Base-by-base conservation (phyloP, 2,113 vertebrate genomes). In the Scolopax mira region DNA sequence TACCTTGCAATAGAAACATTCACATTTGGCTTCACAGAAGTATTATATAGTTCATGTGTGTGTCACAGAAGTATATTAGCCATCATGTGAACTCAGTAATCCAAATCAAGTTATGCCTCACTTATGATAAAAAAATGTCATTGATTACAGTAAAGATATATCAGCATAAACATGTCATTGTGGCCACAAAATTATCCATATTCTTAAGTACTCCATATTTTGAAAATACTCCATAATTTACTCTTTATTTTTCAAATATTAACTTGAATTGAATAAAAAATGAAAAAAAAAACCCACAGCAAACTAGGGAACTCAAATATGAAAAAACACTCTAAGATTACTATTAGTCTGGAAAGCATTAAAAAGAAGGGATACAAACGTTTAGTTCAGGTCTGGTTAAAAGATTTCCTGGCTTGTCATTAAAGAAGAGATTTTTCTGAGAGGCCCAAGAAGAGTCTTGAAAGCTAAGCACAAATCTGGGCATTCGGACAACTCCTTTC, bases 351-450 rank as follows among this genome's bases (percentile, higher is more conserved):
- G 65, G 51, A 86, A 91, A 35, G 52, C 54, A 93, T 60, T 89
- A 70, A 60, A 89, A 67, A 37, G 33, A 39, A 15, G 18, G 39
- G 31, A 64, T 22, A 70, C 39, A 85, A 61, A 66, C 2, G 0
- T 58, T 95, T 58, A 33, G 41, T 61, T 93, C 79, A 79, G 69
- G 60, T 90, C 82, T 96, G 72, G 82, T 78, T 78, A 86, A 88
- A 88, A 96, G 70, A 87, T 86, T 78, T 91, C 65, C 77, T 93
- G 89, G 44, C 65, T 89, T 87, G 61, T 51, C 73, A 81, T 78
- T 92, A 81, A 83, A 73, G 79, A 75, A 33, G 24, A 88, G 64
- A 80, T 71, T 93, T 93, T 95, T 85, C 54, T 48, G 60, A 91
- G 79, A 80, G 48, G 51, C 61, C n/a, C 2, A 1, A 73, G 46